These are phyloP conservation scores for Paraplagusia blochii DNA, from an alignment of 2,113 vertebrate species.

Conservation along the genomic window DNA sequence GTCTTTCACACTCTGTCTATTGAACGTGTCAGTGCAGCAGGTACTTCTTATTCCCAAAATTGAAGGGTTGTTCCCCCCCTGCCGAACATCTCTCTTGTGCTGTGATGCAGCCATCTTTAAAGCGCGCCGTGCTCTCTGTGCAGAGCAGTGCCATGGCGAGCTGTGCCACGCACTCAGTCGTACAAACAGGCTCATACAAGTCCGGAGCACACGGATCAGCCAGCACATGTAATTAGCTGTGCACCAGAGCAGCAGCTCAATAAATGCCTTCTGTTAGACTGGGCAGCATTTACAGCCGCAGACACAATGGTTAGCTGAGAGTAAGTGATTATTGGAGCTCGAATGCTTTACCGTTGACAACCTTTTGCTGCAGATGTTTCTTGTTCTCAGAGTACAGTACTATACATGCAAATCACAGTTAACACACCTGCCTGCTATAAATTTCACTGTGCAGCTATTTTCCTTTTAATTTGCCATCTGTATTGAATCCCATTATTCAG, in stretches of 20 bases:
- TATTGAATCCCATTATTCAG: too few relatives aligned
- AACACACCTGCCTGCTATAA: too few relatives aligned
- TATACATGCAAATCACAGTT: too few relatives aligned
- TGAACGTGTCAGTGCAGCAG: too few relatives aligned
- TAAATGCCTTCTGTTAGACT: constrained; percentile 60
- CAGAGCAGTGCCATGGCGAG: too few relatives aligned
- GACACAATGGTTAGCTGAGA: constrained; percentile 67
- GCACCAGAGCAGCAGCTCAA: constrained; percentile 64
- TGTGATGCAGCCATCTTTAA: constrained; percentile 38
- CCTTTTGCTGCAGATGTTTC: constrained; percentile 45
- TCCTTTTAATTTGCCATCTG: too few relatives aligned
- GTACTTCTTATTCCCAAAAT: background rate
- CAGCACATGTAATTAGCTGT: constrained; percentile 64
- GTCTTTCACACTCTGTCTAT: background rate
- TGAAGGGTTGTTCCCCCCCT: background rate
- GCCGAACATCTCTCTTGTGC: constrained; percentile 12
- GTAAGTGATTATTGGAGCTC: constrained; percentile 61
- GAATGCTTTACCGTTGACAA: constrained; percentile 50
- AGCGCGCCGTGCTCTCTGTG: constrained; percentile 4
- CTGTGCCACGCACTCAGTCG: constrained; percentile 43
- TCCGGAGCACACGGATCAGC: constrained; percentile 57
- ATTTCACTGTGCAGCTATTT: too few relatives aligned
- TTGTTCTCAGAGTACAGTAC: background rate
- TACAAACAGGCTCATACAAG: constrained; percentile 62
- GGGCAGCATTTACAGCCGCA: constrained; percentile 55